phyloP scores from a whole-genome alignment of 1,140 invertebrate genomes.

The Drosophila pallidifrons region DNA sequence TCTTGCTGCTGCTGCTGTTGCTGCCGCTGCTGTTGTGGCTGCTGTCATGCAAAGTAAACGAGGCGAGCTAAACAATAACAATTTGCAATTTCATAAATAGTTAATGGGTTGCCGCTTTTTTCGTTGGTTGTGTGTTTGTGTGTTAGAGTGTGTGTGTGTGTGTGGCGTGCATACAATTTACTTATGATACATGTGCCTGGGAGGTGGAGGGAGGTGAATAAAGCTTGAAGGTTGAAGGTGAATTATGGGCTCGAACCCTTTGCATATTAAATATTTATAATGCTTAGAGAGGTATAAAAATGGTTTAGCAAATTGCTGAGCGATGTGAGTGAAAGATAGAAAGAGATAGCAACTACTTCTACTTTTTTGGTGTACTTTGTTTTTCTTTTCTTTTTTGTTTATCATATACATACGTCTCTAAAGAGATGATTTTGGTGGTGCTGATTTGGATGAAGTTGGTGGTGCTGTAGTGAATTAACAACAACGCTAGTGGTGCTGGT shows the following conservation, averaged over 20 bases:
- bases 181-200: slow-evolving; percentile 41
- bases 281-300: slow-evolving; percentile 29
- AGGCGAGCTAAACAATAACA: slow-evolving; percentile 79
- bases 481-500: slow-evolving; percentile 74
- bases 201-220: neutral
- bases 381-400: slow-evolving; percentile 6
- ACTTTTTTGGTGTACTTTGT: slow-evolving; percentile 7
- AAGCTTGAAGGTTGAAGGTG: slow-evolving; percentile 22
- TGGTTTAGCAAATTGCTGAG: slow-evolving; percentile 24
- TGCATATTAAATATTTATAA: slow-evolving; percentile 41
- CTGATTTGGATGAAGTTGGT: slow-evolving; percentile 85
- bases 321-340: slow-evolving; percentile 5
- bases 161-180: slow-evolving; percentile 33
- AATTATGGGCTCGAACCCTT: slow-evolving; percentile 41
- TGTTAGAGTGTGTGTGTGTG: slow-evolving; percentile 6
- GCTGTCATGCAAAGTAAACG: slow-evolving; percentile 78
- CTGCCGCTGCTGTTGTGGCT: slow-evolving; percentile 51
- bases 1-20: slow-evolving; percentile 15
- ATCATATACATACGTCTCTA: slow-evolving; percentile 85
- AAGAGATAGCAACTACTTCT: slow-evolving; percentile 3
- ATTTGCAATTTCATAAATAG: slow-evolving; percentile 82
- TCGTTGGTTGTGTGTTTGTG: neutral
- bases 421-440: slow-evolving; percentile 85
- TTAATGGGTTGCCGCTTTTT: slow-evolving; percentile 60
- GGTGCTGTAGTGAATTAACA: slow-evolving; percentile 84